Conservation (phyloP, 92 coral and sea anemone species). For the Epizoanthus ramosus region DNA sequence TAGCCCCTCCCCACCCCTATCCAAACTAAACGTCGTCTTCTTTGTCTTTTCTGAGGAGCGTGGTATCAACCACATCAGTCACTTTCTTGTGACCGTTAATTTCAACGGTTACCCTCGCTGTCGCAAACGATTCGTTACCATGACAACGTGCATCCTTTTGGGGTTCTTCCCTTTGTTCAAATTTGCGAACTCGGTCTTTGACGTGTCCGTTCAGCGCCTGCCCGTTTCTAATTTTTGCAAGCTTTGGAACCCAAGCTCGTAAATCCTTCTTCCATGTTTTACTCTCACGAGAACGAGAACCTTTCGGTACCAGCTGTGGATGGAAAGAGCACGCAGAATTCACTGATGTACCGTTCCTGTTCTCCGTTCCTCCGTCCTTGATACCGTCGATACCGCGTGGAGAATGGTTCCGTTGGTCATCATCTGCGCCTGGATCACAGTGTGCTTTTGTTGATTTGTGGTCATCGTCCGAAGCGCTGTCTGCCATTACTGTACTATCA, state of each 20-base stretch:
- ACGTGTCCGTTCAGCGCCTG: slow-evolving; percentile 5
- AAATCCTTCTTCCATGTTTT: background rate
- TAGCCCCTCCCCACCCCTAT: background rate
- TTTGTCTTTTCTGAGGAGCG: background rate
- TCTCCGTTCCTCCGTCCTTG: background rate
- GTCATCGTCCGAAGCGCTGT: background rate
- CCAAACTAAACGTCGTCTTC: background rate
- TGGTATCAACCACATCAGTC: background rate
- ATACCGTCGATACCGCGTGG: no score
- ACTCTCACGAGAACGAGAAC: background rate
- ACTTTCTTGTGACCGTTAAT: background rate
- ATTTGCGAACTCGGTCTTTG: slow-evolving; percentile 3
- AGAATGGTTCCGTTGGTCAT: background rate
- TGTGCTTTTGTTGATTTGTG: no score
- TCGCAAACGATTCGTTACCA: background rate
- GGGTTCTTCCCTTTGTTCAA: slow-evolving; percentile 16
- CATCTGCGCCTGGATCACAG: no score
- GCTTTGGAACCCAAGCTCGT: slow-evolving; percentile 15
- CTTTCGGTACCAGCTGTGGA: background rate
- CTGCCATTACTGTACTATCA: background rate
- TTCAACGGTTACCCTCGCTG: background rate
- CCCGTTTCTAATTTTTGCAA: slow-evolving; percentile 2
- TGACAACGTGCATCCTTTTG: background rate
- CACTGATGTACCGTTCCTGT: background rate
- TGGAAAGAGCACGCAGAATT: background rate